These are phyloP conservation scores for Stratiomys singularior DNA, from an alignment of 2,888 invertebrate species.

Conservation along the genomic window DNA sequence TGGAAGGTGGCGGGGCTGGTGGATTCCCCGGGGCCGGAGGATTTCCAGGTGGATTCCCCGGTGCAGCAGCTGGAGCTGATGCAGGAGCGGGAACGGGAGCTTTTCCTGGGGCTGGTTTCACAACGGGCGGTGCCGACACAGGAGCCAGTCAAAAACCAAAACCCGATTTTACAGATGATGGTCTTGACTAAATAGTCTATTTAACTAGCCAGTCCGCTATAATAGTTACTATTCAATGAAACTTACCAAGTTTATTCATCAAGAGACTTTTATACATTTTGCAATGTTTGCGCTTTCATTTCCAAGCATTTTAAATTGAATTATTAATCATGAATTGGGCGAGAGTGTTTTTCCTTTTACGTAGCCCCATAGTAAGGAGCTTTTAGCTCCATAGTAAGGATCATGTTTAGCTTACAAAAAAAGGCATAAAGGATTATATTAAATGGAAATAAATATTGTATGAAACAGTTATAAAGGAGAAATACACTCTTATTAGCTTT, in stretches of 20 bases:
- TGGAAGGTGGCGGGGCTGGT: slow-evolving; percentile 56
- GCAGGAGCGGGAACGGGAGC: slow-evolving; percentile 61
- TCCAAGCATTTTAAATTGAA: slow-evolving; percentile 28
- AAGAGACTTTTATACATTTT: slow-evolving; percentile 40
- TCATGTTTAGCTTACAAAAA: neutral
- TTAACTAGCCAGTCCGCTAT: neutral
- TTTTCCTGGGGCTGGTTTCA: slow-evolving; percentile 56
- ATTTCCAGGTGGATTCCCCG: slow-evolving; percentile 61
- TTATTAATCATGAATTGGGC: neutral
- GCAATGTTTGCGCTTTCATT: slow-evolving; percentile 19
- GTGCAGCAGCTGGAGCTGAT: too few relatives aligned
- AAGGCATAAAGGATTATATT: too few relatives aligned
- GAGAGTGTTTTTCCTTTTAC: slow-evolving; percentile 22
- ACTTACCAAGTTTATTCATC: slow-evolving; percentile 2
- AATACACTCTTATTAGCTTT: slow-evolving; percentile 31
- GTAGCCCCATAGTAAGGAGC: too few relatives aligned
- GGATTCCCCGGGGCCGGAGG: slow-evolving; percentile 56
- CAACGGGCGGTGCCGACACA: slow-evolving; percentile 3
- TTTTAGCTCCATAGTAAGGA: neutral
- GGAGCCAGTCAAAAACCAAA: slow-evolving; percentile 61
- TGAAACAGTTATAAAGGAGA: slow-evolving; percentile 17
- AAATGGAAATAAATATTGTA: neutral
- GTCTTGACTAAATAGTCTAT: slow-evolving; percentile 69
- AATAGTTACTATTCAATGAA: slow-evolving; percentile 11
- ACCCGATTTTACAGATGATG: slow-evolving; percentile 72